Evolutionary conservation across 2,797 vertebrate species (phyloP).

Genomic region (Pseudopleuronectes americanus): DNA sequence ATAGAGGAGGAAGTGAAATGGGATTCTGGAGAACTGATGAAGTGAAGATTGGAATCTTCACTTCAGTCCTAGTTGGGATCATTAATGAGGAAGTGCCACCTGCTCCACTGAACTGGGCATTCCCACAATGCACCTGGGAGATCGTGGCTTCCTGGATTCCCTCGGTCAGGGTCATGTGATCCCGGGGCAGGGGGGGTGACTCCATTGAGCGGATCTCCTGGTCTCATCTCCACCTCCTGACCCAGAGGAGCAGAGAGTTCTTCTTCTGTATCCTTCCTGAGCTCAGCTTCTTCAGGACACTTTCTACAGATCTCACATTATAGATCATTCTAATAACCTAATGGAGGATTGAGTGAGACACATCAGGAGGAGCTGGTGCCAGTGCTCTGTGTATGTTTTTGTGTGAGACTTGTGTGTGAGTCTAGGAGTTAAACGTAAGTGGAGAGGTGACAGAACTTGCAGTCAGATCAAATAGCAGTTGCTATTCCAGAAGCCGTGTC

Average conservation of each 20-base stretch:
- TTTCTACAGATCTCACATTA: no score
- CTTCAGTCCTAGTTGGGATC: neutral
- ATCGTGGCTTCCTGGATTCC: constrained; percentile 30
- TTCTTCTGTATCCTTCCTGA: no score
- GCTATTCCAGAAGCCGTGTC: constrained; percentile 89
- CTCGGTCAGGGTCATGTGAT: constrained; percentile 58
- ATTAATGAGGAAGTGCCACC: neutral
- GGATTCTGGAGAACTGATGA: no score
- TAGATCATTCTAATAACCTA: no score
- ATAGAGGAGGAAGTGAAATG: no score
- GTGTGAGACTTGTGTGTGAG: constrained; percentile 20
- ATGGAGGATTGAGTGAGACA: neutral
- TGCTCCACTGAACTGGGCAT: constrained; percentile 3
- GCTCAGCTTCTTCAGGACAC: no score
- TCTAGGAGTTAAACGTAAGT: constrained; percentile 59
- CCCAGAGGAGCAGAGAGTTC: no score
- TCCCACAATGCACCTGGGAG: constrained; percentile 42
- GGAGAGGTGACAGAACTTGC: constrained; percentile 71
- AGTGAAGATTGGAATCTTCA: no score
- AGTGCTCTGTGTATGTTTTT: constrained; percentile 11
- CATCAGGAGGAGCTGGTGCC: constrained; percentile 4
- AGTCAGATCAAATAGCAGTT: constrained; percentile 84
- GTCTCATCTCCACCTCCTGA: neutral
- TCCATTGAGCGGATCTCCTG: constrained; percentile 13
- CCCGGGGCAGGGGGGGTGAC: constrained; percentile 7